Percentiles rank a stretch among this genome's conserved stretches.
Evolutionary conservation across 1,140 invertebrate genomes (phyloP).

Genomic region (Nephila pilipes): DNA sequence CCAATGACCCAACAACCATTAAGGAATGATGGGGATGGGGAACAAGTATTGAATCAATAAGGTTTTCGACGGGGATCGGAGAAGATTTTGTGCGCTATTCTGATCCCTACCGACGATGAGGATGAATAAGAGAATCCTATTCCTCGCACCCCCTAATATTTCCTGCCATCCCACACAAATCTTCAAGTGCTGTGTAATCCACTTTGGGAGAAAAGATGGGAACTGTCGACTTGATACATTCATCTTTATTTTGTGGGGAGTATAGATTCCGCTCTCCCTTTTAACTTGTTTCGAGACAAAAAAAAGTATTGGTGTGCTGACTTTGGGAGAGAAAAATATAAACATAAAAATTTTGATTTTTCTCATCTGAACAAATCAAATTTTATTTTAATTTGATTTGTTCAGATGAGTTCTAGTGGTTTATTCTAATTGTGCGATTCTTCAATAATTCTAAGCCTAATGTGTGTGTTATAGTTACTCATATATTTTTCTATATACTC

Average conservation of each 20-base stretch:
- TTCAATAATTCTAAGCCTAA: too few relatives aligned
- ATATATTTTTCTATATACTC: too few relatives aligned
- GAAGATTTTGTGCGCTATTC: neutral
- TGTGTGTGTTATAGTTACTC: too few relatives aligned
- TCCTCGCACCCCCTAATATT: neutral
- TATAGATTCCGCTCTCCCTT: too few relatives aligned
- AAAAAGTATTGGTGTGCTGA: too few relatives aligned
- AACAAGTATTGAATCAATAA: neutral
- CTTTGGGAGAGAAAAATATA: too few relatives aligned
- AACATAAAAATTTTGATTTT: too few relatives aligned
- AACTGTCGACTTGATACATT: neutral
- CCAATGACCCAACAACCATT: neutral
- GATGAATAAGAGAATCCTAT: neutral
- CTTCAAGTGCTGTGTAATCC: neutral
- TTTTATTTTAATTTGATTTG: too few relatives aligned
- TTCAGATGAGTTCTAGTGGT: too few relatives aligned
- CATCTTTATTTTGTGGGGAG: neutral
- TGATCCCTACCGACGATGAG: neutral
- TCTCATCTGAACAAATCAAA: too few relatives aligned
- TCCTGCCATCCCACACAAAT: neutral
- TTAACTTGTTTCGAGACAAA: too few relatives aligned
- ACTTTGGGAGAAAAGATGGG: conserved; percentile 2
- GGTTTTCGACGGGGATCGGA: neutral
- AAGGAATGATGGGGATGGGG: neutral
- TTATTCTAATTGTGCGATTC: too few relatives aligned